Evolutionary conservation across 2,888 invertebrate genomes (phyloP), one percentile per base, ranked within the genome.

Genomic region (Synanthedon tipuliformis): DNA sequence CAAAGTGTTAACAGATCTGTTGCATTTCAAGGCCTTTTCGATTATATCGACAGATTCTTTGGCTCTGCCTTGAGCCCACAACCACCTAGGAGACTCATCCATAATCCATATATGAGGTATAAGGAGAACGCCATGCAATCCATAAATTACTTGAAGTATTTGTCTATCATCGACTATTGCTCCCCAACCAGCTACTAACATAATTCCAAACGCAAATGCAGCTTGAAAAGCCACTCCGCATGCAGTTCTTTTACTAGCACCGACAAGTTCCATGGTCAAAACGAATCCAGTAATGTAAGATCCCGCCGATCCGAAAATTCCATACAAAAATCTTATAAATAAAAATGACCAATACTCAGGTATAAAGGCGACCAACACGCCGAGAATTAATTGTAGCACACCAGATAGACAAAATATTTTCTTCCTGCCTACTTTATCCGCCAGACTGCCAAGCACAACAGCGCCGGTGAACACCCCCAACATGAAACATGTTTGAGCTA

Each of bases 51-150:
- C 89, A 0, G 95, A 92, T 76, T 95, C 93, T 51, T 89, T 88
- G 0, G 89, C 83, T 50, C 92, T 88, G 0, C 95, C 95, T 71
- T 95, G 94, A 41, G 92, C 91, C 95, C 95, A 95, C 7, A 95
- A 77, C 95, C 95, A 96, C 13, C 95, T 89, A 0, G 95, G 95
- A 7, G 95, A 95, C 81, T 96, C 95, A 63, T 95, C 95, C 90
- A 96, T 92, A 4, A 94, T 79, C 95, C 95, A 95, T 90, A 94
- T 94, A 69, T 95, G 95, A 1, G 91, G 92, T 40, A 95, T 76
- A 1, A 95, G 88, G 0, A 94, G 70, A 15, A 91, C 75, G 52
- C 93, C 90, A 65, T 95, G 95, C 40, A 94, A 78, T 1, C 95
- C 95, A 65, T 95, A 95, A 3, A 93, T 80, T 0, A 94, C 85